Base-by-base conservation (phyloP, 2,888 invertebrate genomes). In the Chrysomela aeneicollis region DNA sequence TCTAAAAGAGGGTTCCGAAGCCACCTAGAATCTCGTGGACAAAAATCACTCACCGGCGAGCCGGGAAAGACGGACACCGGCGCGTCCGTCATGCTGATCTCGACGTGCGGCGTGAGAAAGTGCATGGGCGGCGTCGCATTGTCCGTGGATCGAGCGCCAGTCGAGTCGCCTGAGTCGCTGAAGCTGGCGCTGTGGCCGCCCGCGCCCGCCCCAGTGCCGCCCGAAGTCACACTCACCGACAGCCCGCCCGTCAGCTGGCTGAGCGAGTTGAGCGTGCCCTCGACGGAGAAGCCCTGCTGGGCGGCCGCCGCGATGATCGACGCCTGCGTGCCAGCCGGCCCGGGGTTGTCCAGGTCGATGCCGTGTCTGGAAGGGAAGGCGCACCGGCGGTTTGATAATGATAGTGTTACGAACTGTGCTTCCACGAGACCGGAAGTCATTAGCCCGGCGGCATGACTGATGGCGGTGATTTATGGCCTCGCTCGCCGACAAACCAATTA, bases 91-190 rank as follows among this genome's bases (percentile, higher is more conserved):
- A 94, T 92, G 46, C 93, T 94, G 81, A 95, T 94, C 85, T 95
- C 94, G 35, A 95, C 94, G 74, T 95, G 95, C 5, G 95, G 95
- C 37, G 94, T 94, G 46, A 95, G 85, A 79, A 94, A 95, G 82
- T 95, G 94, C 93, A 94, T 94, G 0, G 94, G 94, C 10, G 94
- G 94, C 51, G 94, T 94, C 8, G 92, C 92, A 77, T 94, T 94
- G 78, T 94, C 93, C n/a, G 90, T 89, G 0, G 92, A 92, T 62
- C 93, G 86, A 47, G 88, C 90, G 0, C 90, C 91, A 59, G 91
- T 90, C 71, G 93, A 93, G 76, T 94, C 93, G 0, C 93, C 93
- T 70, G 92, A 92, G 78, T 94, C 94, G 42, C 93, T 93, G 77
- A 91, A 90, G 22, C 90, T 91, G n/a, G 92, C 90, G 22, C 90